Percentiles rank a stretch among this genome's conserved stretches.
Conservation (phyloP, 1,140 invertebrate genomes). For the Tetragonula clypearis region DNA sequence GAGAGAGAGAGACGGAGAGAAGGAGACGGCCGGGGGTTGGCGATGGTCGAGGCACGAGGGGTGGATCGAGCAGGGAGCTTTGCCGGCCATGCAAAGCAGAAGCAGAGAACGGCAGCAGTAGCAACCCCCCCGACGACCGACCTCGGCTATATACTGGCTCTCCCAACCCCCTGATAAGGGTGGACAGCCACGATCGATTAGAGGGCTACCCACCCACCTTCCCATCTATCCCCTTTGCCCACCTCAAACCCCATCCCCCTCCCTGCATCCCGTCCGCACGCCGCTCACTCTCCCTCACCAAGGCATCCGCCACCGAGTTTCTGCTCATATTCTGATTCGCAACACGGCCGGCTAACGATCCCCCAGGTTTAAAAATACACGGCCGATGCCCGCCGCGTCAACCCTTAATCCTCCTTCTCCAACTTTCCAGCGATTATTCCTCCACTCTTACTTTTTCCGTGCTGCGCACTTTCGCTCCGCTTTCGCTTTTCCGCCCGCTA, state of each 20-base stretch:
- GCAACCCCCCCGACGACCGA: constrained; percentile 65
- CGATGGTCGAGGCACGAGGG: constrained; percentile 28
- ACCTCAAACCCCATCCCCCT: constrained; percentile 57
- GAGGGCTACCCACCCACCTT: constrained; percentile 77
- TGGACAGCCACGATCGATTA: constrained; percentile 83
- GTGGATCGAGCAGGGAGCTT: constrained; percentile 63
- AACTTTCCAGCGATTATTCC: constrained; percentile 33
- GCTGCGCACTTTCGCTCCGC: background rate
- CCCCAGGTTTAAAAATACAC: constrained; percentile 63
- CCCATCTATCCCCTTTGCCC: constrained; percentile 69
- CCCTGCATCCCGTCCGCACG: constrained; percentile 67
- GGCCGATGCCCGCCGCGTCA: constrained; percentile 11
- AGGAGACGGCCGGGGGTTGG: background rate
- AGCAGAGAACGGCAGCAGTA: constrained; percentile 56
- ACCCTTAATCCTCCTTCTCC: constrained; percentile 44
- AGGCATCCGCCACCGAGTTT: constrained; percentile 54
- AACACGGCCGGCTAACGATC: constrained; percentile 70
- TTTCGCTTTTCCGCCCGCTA: background rate
- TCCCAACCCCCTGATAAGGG: constrained; percentile 81
- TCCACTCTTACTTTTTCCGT: constrained; percentile 17
- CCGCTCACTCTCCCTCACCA: constrained; percentile 68
- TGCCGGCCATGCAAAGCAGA: constrained; percentile 81
- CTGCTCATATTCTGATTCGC: constrained; percentile 74
- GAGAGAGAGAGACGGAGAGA: background rate
- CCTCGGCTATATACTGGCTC: constrained; percentile 69